Percentiles rank a stretch among this genome's conserved stretches.
These are phyloP conservation scores for Listrodromus nycthemerus DNA, from an alignment of 2,888 invertebrate species.

Conservation along the genomic window DNA sequence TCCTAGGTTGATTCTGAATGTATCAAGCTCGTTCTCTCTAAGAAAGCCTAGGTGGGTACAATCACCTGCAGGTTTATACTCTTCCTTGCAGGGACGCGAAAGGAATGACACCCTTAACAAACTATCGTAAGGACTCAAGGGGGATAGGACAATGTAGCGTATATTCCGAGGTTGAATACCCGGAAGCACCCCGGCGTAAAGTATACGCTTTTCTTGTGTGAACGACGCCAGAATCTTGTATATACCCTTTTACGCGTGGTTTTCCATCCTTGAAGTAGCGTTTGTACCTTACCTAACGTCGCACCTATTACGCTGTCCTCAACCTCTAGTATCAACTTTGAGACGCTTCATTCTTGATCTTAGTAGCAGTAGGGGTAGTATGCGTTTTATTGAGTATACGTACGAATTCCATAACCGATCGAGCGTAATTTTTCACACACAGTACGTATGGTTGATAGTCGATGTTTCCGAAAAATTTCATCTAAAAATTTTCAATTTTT, in stretches of 20 bases:
- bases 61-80: constrained; percentile 7
- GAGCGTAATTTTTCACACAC: too few species aligned
- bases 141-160: neutral
- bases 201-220: constrained; percentile 1
- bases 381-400: too few species aligned
- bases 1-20: constrained; percentile 1
- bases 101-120: constrained; percentile 45
- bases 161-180: constrained; percentile 9
- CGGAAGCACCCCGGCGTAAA: neutral
- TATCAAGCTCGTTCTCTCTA: constrained; percentile 17
- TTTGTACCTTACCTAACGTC: constrained; percentile 21
- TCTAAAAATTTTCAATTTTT: too few species aligned
- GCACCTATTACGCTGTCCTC: neutral
- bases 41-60: constrained; percentile 8
- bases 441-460: too few species aligned
- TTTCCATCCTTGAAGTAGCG: constrained; percentile 16
- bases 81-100: constrained; percentile 27
- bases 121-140: constrained; percentile 41
- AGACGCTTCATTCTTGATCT: constrained; percentile 8
- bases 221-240: constrained; percentile 10
- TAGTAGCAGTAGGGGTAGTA: too few species aligned
- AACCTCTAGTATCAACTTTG: constrained; percentile 18
- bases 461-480: too few species aligned
- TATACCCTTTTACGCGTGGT: constrained; percentile 36
- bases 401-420: too few species aligned